phyloP scores from a whole-genome alignment of 2,888 invertebrate genomes.

The Iphiclides podalirius region DNA sequence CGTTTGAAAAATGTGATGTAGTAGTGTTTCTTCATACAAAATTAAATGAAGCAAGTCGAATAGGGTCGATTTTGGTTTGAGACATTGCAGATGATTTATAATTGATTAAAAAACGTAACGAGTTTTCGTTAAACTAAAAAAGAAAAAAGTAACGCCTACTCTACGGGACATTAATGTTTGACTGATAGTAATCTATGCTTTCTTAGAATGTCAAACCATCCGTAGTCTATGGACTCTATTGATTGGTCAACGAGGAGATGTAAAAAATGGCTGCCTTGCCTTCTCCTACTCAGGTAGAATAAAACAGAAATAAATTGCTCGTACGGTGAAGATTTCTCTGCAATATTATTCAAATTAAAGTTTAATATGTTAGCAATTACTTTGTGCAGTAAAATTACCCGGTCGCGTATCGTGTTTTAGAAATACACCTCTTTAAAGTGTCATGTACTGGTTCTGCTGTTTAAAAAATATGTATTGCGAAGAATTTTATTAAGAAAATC shows the following conservation, averaged over 20 bases:
- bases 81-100: too few species aligned
- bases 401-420: constrained; percentile 32
- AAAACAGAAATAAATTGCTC: constrained; percentile 53
- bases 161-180: neutral
- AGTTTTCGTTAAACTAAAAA: too few species aligned
- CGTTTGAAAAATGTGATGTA: too few species aligned
- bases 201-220: constrained; percentile 51
- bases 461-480: constrained; percentile 25
- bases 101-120: too few species aligned
- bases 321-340: constrained; percentile 35
- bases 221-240: constrained; percentile 71
- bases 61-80: too few species aligned
- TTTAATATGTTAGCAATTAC: constrained; percentile 37
- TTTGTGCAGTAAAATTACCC: constrained; percentile 39
- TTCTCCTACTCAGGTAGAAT: constrained; percentile 90
- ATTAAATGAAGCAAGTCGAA: too few species aligned
- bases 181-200: constrained; percentile 3
- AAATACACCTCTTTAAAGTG: constrained; percentile 53
- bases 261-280: constrained; percentile 92
- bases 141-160: neutral
- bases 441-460: constrained; percentile 45
- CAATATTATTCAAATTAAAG: constrained; percentile 32
- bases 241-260: constrained; percentile 80
- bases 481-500: constrained; percentile 11
- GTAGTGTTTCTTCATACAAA: too few species aligned